Evolutionary conservation across 2,113 vertebrate species (phyloP).

Genomic region (Etheostoma spectabile): DNA sequence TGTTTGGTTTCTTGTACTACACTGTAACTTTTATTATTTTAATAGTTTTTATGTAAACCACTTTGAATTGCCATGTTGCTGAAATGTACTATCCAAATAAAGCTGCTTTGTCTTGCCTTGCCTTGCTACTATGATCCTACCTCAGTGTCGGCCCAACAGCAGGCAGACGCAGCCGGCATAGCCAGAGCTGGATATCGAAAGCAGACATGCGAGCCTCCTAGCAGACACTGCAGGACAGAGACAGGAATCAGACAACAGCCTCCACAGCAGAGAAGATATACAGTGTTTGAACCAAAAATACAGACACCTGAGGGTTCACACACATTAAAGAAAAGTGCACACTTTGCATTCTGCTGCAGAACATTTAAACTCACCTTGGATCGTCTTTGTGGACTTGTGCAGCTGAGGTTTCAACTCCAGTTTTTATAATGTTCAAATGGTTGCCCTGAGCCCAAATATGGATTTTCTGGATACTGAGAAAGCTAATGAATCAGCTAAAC

Average conservation of each 20-base stretch:
- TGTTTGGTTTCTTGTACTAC: too few relatives aligned
- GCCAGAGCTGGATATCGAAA: conserved; percentile 37
- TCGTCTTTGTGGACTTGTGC: conserved; percentile 9
- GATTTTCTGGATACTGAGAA: background rate
- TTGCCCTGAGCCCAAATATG: background rate
- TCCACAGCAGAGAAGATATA: background rate
- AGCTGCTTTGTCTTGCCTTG: too few relatives aligned
- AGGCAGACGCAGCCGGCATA: conserved; percentile 55
- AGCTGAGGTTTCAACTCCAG: background rate
- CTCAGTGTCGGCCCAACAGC: conserved; percentile 55
- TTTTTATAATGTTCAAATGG: conserved; percentile 13
- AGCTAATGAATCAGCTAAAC: background rate
- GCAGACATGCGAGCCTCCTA: conserved; percentile 30
- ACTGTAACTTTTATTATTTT: too few relatives aligned
- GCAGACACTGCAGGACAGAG: conserved; percentile 43
- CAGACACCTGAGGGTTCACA: background rate
- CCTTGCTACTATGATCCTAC: background rate
- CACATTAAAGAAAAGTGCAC: background rate
- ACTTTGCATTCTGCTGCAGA: background rate
- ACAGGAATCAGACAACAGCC: background rate
- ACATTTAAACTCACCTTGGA: conserved; percentile 26
- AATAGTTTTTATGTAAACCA: too few relatives aligned
- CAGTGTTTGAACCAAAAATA: background rate
- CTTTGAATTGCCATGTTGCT: too few relatives aligned
- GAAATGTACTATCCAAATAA: too few relatives aligned